Percentiles rank a stretch among this genome's conserved stretches.
Evolutionary conservation across 1,140 invertebrate species (phyloP).

Genomic region (Caenorhabditis inopinata): DNA sequence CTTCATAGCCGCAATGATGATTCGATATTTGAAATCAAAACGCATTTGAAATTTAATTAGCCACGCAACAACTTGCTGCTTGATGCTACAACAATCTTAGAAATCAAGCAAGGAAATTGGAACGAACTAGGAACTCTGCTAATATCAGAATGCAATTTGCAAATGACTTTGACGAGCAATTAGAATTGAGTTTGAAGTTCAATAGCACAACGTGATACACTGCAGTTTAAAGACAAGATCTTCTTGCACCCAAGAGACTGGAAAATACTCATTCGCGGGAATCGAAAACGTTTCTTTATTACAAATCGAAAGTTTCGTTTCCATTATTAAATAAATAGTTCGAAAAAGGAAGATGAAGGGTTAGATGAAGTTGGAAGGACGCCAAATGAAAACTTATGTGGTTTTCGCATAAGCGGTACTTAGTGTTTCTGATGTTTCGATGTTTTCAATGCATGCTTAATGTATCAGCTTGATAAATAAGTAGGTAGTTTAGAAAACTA

Average conservation of each 20-base stretch:
- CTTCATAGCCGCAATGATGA: no score
- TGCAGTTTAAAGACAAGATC: not conserved
- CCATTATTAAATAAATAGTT: not conserved
- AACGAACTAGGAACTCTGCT: not conserved
- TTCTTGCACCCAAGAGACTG: not conserved
- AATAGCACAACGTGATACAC: not conserved
- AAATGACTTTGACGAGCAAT: slow-evolving; percentile 13
- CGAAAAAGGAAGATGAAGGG: not conserved
- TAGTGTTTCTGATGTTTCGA: not conserved
- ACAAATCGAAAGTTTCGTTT: not conserved
- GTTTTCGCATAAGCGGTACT: no score
- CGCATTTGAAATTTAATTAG: no score
- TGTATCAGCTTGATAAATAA: no score
- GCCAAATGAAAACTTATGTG: not conserved
- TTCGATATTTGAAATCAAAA: no score
- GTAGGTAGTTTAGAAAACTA: not conserved
- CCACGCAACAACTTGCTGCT: no score
- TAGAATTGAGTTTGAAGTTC: not conserved
- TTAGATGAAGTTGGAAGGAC: slow-evolving; percentile 1
- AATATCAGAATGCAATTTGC: not conserved
- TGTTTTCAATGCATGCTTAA: slow-evolving; percentile 2
- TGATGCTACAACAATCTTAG: not conserved
- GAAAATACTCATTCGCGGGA: not conserved
- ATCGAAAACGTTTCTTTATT: not conserved
- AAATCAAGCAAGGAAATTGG: not conserved